Conservation (phyloP, 2,888 invertebrate species). For the Ditylenchus weischeri region DNA sequence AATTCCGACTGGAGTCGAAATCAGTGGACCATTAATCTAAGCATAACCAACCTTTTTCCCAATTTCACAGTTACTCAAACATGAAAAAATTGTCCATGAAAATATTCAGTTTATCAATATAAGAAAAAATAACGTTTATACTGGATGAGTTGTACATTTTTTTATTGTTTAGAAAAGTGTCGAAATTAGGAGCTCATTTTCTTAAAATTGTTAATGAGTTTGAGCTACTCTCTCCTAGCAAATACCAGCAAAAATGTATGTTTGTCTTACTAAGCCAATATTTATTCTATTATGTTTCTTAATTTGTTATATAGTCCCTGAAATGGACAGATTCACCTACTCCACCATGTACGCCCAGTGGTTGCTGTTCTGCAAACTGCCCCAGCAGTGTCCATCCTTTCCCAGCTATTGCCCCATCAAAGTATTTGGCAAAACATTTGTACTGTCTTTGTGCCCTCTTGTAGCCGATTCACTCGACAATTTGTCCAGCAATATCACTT, state of each 20-base stretch:
- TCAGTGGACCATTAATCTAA: no score
- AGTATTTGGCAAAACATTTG: slow-evolving; percentile 7
- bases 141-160: no score
- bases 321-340: slow-evolving; percentile 10
- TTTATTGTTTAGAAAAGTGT: no score
- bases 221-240: not conserved
- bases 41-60: no score
- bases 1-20: no score
- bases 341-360: slow-evolving; percentile 13
- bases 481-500: not conserved
- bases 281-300: no score
- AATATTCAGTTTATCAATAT: no score
- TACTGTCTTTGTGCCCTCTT: slow-evolving; percentile 1
- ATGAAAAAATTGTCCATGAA: no score
- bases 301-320: not conserved
- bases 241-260: slow-evolving; percentile 12
- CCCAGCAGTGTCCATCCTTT: not conserved
- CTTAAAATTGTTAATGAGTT: not conserved
- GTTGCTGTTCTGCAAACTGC: slow-evolving; percentile 8
- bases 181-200: slow-evolving; percentile 6
- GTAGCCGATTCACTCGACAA: not conserved
- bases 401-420: not conserved
- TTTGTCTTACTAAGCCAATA: not conserved
- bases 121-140: no score
- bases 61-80: no score